Evolutionary conservation across 2,113 vertebrate genomes (phyloP).

Genomic region (Reinhardtius hippoglossoides): DNA sequence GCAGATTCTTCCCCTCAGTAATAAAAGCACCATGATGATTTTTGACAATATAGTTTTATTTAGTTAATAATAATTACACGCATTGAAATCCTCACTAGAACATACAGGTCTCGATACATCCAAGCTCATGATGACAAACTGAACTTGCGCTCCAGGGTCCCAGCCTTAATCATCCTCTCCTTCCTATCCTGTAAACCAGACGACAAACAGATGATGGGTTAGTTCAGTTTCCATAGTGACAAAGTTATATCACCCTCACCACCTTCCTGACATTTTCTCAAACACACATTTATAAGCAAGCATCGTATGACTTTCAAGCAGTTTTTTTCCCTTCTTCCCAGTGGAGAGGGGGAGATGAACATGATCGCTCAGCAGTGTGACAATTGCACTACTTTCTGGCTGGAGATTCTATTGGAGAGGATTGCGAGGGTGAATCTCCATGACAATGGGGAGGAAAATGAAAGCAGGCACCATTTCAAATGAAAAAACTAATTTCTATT

Average conservation of each 20-base stretch:
- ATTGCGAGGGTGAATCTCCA: constrained; percentile 60
- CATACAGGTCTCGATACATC: constrained; percentile 42
- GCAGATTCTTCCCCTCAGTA: not conserved
- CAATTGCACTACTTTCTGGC: constrained; percentile 54
- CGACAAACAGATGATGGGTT: constrained; percentile 51
- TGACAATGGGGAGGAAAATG: constrained; percentile 62
- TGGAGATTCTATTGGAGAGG: constrained; percentile 48
- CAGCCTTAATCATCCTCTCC: constrained; percentile 85
- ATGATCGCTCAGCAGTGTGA: constrained; percentile 43
- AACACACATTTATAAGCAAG: constrained; percentile 24
- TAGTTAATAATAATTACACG: constrained; percentile 72
- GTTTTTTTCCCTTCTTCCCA: constrained; percentile 7
- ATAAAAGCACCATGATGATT: constrained; percentile 26
- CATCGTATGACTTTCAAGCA: constrained; percentile 51
- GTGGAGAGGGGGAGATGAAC: constrained; percentile 21
- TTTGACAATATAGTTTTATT: constrained; percentile 75
- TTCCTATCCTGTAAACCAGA: constrained; percentile 83
- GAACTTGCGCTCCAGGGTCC: constrained; percentile 80
- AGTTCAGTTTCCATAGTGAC: constrained; percentile 62
- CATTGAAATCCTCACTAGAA: constrained; percentile 47
- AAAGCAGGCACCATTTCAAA: constrained; percentile 45
- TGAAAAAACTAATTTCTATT: constrained; percentile 45
- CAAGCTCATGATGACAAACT: constrained; percentile 79
- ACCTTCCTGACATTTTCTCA: constrained; percentile 48
- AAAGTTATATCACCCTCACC: constrained; percentile 34